Conservation (phyloP, 2,888 invertebrate species). For the Drosophila algonquin region DNA sequence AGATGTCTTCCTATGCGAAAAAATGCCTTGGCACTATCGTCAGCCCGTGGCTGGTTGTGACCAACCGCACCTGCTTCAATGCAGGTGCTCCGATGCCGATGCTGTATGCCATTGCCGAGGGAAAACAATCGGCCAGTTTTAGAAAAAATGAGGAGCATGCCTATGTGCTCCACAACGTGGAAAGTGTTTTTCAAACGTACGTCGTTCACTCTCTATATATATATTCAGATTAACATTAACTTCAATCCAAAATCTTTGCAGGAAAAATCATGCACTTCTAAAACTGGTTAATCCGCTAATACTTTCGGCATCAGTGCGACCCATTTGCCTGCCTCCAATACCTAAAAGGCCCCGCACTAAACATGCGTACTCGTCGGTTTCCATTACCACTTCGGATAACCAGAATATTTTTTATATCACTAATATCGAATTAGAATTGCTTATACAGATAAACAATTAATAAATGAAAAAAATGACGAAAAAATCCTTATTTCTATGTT, state of each 20-base stretch:
- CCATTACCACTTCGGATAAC: not conserved
- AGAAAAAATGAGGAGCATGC: constrained; percentile 7
- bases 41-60: constrained; percentile 27
- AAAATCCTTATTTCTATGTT: no score
- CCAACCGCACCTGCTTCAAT: constrained; percentile 18
- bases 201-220: not conserved
- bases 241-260: constrained; percentile 8
- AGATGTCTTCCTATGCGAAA: not conserved
- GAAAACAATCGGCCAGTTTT: constrained; percentile 28
- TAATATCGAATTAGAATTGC: no score
- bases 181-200: not conserved
- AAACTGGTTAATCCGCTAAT: constrained; percentile 26
- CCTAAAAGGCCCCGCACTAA: no score
- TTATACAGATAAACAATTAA: no score
- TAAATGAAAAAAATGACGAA: no score
- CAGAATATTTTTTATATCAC: not conserved
- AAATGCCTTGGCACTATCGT: constrained; percentile 46
- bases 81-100: not conserved
- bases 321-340: constrained; percentile 34
- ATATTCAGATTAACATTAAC: not conserved
- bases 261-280: not conserved
- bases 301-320: constrained; percentile 34
- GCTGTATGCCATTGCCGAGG: constrained; percentile 23
- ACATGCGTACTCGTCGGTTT: no score
- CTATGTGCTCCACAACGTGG: constrained; percentile 34